Evolutionary conservation across 1,140 invertebrate genomes (phyloP), one percentile per base, ranked within the genome.

Genomic region (Scaptomyza montana): DNA sequence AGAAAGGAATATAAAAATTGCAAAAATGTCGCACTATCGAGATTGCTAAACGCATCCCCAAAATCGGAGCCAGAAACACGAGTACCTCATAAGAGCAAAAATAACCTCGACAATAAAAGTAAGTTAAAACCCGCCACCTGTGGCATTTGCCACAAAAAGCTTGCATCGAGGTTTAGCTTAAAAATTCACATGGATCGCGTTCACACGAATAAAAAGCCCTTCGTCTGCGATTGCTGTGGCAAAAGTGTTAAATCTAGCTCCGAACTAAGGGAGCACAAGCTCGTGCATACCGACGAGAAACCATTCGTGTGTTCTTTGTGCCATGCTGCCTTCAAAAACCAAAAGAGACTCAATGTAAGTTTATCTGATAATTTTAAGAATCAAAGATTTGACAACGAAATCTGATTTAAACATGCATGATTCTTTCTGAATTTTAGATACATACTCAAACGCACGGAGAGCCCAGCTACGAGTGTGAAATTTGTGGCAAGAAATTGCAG

Each of bases 211-310:
- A 80, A 51, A 4, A 86, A 92, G 55, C 91, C 92, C 2, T 93
- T 90, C 53, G 82, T 93, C 19, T 93, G 93, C 70, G 92, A 92
- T 41, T 74, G 90, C 49, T 93, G 93, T 65, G 92, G 92, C 0
- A 92, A 92, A 19, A 68, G 81, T 1, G 91, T 93, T 5, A 92
- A 92, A 55, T 93, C 92, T 7, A 89, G 90, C 25, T 91, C 91
- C 0, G 90, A 92, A 13, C 76, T 93, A 1, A 90, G 90, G 9
- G 92, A 93, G 30, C 93, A 93, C 71, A 91, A 92, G 69, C 87
- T 93, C 5, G 92, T 92, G 0, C 93, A 93, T 68, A 93, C 91
- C 13, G 92, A 86, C 2, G 70, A 71, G 12, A 57, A 54, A 3
- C 81, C 81, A 2, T 87, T 72, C 9, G 50, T 63, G 0, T 86